Evolutionary conservation across 2,113 vertebrate genomes (phyloP), one percentile per base, ranked within the genome.

Genomic region (Pedionomus torquatus): DNA sequence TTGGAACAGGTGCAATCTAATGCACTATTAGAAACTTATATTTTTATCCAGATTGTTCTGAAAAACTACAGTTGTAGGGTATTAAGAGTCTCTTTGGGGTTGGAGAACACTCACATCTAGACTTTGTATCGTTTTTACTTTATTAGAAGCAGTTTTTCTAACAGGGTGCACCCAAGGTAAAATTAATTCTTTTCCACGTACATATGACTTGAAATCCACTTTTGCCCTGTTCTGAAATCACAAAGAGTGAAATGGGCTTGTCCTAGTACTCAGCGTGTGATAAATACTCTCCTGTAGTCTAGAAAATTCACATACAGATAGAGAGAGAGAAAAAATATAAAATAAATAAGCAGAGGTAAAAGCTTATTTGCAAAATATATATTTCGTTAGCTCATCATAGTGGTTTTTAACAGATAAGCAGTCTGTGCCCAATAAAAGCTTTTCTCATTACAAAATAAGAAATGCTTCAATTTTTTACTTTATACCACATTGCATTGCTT

Each of bases 1-100:
- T 83, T 95, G 71, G 75, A 94, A 39, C 31, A 91, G 80, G 44
- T 96, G n/a, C 81, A 85, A 81, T 93, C 71, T 91, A 55, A 77
- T 49, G 30, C 13, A 18, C 23, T 84, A 12, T 60, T 80, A 72
- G 54, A 78, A 86, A 71, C 35, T 21, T 52, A 25, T 1, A 20
- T 35, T 89, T 84, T 80, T 55, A 58, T 48, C 31, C 37, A 66
- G 12, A 21, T 57, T 88, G 5, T 54, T 79, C 52, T 74, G 58
- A 46, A 83, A 72, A 85, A 43, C 44, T 43, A 3, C 72, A 80
- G 11, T 68, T 39, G 2, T 18, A 41, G 11, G 3, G 4, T 68
- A 65, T 41, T 43, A 43, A 61, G 25, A 65, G 14, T 25, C 30
- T 54, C 17, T 70, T 46, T 8, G 30, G 23, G 19, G 8, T 17